Evolutionary conservation across 2,113 vertebrate genomes (phyloP).

Genomic region (Chlamydotis undulata): DNA sequence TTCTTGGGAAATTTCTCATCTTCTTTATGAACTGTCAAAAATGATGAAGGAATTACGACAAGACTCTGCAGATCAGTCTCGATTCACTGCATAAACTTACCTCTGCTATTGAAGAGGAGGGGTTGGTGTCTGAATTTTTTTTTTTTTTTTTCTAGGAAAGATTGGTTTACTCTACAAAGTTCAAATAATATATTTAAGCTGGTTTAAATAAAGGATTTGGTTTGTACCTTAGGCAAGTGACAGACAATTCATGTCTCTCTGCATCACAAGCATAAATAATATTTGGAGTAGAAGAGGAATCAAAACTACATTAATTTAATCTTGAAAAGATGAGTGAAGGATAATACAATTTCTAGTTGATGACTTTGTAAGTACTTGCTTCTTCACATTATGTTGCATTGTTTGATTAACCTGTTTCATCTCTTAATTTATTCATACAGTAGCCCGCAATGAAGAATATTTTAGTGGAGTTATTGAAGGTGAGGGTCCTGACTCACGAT

Average conservation of each 20-base stretch:
- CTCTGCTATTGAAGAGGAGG: neutral
- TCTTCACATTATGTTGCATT: neutral
- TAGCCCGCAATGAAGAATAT: neutral
- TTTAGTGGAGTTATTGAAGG: neutral
- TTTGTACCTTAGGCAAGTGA: neutral
- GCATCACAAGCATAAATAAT: neutral
- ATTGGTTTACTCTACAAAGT: neutral
- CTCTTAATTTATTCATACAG: neutral
- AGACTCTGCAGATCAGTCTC: neutral
- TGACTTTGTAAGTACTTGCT: neutral
- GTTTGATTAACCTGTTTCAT: neutral
- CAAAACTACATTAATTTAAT: neutral
- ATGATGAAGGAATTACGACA: neutral
- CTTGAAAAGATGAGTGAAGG: neutral
- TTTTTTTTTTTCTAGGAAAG: neutral
- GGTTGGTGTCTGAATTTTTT: neutral
- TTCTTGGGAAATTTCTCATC: neutral
- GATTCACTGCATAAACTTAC: neutral
- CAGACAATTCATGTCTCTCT: neutral
- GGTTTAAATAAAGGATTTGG: neutral
- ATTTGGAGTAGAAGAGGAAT: neutral
- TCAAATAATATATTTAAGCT: neutral
- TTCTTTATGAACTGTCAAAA: neutral
- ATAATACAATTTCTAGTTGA: neutral
- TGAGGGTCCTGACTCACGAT: neutral